Evolutionary conservation across 2,888 invertebrate genomes (phyloP).

Genomic region (Andrena hattorfiana): DNA sequence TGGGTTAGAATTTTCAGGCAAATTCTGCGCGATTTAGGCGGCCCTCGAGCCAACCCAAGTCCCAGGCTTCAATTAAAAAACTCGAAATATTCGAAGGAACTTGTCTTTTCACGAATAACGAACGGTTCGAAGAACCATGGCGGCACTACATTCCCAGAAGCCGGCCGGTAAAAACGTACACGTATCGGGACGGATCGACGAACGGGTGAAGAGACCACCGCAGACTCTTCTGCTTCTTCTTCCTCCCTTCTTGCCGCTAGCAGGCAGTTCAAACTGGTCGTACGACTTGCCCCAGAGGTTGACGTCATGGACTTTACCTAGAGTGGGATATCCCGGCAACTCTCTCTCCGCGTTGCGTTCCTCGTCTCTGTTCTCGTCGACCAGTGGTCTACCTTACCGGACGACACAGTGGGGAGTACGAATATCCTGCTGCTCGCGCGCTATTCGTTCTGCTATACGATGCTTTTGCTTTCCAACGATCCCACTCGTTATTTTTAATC

Average conservation of each 20-base stretch:
- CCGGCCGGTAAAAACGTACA: slow-evolving; percentile 67
- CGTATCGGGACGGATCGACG: slow-evolving; percentile 45
- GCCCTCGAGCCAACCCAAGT: not conserved
- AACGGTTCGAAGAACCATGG: slow-evolving; percentile 31
- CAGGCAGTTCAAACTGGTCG: slow-evolving; percentile 76
- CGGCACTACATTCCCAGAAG: slow-evolving; percentile 37
- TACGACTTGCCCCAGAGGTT: slow-evolving; percentile 70
- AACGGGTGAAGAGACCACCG: slow-evolving; percentile 31
- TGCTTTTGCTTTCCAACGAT: slow-evolving; percentile 41
- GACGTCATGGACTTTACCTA: slow-evolving; percentile 76
- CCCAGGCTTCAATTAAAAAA: too few species aligned
- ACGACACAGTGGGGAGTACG: slow-evolving; percentile 44
- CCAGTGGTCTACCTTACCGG: slow-evolving; percentile 46
- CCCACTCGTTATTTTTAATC: slow-evolving; percentile 68
- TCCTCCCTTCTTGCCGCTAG: slow-evolving; percentile 43
- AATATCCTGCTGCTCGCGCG: slow-evolving; percentile 52
- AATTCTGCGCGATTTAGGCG: too few species aligned
- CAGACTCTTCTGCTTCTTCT: slow-evolving; percentile 53
- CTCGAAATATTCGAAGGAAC: not conserved
- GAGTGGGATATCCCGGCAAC: slow-evolving; percentile 76
- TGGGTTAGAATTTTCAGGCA: too few species aligned
- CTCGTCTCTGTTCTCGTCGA: slow-evolving; percentile 47
- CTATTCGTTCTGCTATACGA: slow-evolving; percentile 20
- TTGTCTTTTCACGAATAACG: not conserved
- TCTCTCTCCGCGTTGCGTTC: slow-evolving; percentile 55